These are phyloP conservation scores for Gryllus bimaculatus DNA, from an alignment of 1,140 invertebrate species.

Conservation along the genomic window DNA sequence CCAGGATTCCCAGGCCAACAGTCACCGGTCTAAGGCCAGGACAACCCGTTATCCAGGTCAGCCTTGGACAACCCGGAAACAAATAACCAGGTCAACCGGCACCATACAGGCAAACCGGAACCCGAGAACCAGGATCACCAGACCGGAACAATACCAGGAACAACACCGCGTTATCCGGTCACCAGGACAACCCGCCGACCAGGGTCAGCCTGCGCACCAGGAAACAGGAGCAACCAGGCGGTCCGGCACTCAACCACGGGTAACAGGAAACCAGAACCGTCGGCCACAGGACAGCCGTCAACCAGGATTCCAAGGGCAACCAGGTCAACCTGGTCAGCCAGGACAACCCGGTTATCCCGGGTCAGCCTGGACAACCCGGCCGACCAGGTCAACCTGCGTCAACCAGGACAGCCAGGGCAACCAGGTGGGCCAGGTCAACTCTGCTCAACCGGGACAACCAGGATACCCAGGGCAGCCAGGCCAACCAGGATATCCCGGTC, in stretches of 20 bases:
- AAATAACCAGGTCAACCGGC: conserved; percentile 38
- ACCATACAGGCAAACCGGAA: conserved; percentile 29
- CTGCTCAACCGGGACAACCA: conserved; percentile 24
- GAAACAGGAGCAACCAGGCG: conserved; percentile 35
- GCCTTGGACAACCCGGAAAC: conserved; percentile 26
- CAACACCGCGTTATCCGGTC: conserved; percentile 30
- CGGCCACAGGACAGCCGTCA: no score
- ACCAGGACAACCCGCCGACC: conserved; percentile 34
- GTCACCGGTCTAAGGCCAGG: conserved; percentile 32
- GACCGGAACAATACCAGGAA: conserved; percentile 28
- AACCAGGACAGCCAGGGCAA: conserved; percentile 21
- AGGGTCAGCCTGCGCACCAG: conserved; percentile 25
- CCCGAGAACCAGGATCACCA: conserved; percentile 26
- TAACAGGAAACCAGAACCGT: no score
- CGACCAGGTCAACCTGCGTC: conserved; percentile 27
- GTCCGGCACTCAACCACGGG: no score
- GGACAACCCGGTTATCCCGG: conserved; percentile 21
- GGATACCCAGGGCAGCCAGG: conserved; percentile 22
- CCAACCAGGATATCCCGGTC: conserved; percentile 24
- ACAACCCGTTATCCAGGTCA: conserved; percentile 31
- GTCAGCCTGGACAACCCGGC: conserved; percentile 25
- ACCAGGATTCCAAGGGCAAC: conserved; percentile 29
- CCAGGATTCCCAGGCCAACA: conserved; percentile 26
- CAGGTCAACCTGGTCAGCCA: conserved; percentile 28
- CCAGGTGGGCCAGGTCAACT: conserved; percentile 20